Conservation (phyloP, 2,888 invertebrate genomes). For the Spodoptera picta region DNA sequence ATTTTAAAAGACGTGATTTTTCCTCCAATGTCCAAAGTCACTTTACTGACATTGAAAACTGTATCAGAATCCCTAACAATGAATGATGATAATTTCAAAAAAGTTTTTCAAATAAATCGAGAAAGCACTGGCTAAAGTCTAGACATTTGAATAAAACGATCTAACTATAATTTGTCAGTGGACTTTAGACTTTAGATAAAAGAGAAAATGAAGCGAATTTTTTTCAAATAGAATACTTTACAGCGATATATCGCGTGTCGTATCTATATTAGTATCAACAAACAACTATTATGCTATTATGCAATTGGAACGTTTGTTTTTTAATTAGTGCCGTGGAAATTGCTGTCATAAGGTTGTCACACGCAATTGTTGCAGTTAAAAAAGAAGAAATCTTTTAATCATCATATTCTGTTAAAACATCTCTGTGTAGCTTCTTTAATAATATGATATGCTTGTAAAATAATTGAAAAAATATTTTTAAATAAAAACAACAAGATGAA, state of each 20-base stretch:
- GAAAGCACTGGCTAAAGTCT: slow-evolving; percentile 12
- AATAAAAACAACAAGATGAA: too few relatives aligned
- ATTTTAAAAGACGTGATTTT: slow-evolving; percentile 9
- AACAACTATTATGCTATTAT: slow-evolving; percentile 27
- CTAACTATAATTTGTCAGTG: slow-evolving; percentile 6
- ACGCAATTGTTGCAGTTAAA: slow-evolving; percentile 9
- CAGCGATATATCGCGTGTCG: slow-evolving; percentile 15
- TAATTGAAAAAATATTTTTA: too few relatives aligned
- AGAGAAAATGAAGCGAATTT: slow-evolving; percentile 9
- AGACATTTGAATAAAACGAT: slow-evolving; percentile 22
- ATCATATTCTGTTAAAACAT: too few relatives aligned
- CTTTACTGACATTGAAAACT: slow-evolving; percentile 1
- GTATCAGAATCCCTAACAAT: slow-evolving; percentile 1
- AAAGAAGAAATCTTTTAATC: too few relatives aligned
- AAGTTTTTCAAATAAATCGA: slow-evolving; percentile 18
- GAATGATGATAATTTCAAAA: background rate
- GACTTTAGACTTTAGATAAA: background rate
- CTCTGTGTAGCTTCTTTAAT: too few relatives aligned
- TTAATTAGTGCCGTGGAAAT: slow-evolving; percentile 18
- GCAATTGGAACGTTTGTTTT: slow-evolving; percentile 18
- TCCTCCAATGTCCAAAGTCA: background rate
- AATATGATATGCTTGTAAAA: too few relatives aligned
- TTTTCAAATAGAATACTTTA: slow-evolving; percentile 6
- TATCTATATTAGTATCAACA: slow-evolving; percentile 31
- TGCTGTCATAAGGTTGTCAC: slow-evolving; percentile 30